Evolutionary conservation across 2,113 vertebrate species (phyloP).

Genomic region (Xyliphius kryptos): DNA sequence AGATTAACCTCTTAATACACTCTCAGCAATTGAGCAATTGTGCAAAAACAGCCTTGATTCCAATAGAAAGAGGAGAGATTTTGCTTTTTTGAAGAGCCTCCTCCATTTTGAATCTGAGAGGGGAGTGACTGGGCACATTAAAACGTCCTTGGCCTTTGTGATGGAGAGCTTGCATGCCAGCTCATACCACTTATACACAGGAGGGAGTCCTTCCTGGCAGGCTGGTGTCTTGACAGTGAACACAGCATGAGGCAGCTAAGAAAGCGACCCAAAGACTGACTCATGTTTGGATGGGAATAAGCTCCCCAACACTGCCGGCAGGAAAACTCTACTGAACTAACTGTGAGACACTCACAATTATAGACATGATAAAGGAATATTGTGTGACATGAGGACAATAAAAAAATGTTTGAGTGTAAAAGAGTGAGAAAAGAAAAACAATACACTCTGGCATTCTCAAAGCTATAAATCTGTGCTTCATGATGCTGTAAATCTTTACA

Average conservation of each 20-base stretch:
- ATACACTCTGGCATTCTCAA: not conserved
- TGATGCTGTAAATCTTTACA: conserved; percentile 4
- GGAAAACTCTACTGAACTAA: conserved; percentile 14
- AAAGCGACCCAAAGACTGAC: conserved; percentile 20
- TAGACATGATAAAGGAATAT: not conserved
- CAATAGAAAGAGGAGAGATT: not conserved
- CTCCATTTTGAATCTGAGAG: conserved; percentile 14
- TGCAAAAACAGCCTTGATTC: not conserved
- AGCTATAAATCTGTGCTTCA: not conserved
- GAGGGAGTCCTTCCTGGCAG: conserved; percentile 23
- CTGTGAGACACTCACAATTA: not conserved
- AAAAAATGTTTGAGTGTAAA: not conserved
- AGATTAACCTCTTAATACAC: not conserved
- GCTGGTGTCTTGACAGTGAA: conserved; percentile 15
- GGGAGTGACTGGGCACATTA: conserved; percentile 6
- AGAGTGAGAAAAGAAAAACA: not conserved
- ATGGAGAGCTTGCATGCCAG: conserved; percentile 18
- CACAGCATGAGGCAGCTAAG: conserved; percentile 26
- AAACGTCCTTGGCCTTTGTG: conserved; percentile 13
- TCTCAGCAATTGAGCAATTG: not conserved
- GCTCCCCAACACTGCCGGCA: conserved; percentile 13
- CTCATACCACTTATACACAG: conserved; percentile 35
- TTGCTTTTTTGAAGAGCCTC: not conserved
- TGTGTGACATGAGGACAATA: not conserved
- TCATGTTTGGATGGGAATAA: conserved; percentile 17